These are phyloP conservation scores for Gallinago nigripennis DNA, from an alignment of 2,797 vertebrate species.

Conservation along the genomic window DNA sequence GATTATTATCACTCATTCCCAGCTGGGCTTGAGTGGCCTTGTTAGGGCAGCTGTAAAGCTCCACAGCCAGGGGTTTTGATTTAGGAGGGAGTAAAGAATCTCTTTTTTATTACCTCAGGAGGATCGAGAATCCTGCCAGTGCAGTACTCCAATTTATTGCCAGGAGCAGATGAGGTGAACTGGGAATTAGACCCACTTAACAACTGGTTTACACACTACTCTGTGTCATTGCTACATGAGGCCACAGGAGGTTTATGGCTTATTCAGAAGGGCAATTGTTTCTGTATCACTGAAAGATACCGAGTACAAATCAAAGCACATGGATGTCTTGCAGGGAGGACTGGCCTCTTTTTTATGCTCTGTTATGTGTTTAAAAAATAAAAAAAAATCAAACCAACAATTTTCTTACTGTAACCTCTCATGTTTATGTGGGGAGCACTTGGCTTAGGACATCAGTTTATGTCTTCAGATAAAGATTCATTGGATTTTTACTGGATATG, in stretches of 20 bases:
- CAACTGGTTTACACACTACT: not conserved
- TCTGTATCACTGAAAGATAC: not conserved
- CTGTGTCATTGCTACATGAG: not conserved
- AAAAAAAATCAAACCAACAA: not conserved
- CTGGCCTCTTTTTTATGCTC: not conserved
- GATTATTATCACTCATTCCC: not conserved
- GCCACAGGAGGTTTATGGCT: slow-evolving; percentile 10
- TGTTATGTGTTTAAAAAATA: not conserved
- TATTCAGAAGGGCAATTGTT: slow-evolving; percentile 25
- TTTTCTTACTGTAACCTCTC: not conserved
- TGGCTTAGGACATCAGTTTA: not conserved
- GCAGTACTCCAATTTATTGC: not conserved
- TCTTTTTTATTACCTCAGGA: not conserved
- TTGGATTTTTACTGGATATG: not conserved
- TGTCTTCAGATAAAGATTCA: not conserved
- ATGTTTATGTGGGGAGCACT: not conserved
- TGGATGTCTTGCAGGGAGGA: not conserved
- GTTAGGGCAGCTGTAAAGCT: not conserved
- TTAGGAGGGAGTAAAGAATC: not conserved
- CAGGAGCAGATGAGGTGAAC: not conserved
- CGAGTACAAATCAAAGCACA: slow-evolving; percentile 8
- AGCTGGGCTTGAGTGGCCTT: not conserved
- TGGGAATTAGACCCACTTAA: slow-evolving; percentile 27
- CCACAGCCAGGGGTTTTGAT: not conserved
- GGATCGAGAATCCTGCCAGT: not conserved